Evolutionary conservation across 2,797 vertebrate genomes (phyloP).

Genomic region (Muraenolepis orangiensis): DNA sequence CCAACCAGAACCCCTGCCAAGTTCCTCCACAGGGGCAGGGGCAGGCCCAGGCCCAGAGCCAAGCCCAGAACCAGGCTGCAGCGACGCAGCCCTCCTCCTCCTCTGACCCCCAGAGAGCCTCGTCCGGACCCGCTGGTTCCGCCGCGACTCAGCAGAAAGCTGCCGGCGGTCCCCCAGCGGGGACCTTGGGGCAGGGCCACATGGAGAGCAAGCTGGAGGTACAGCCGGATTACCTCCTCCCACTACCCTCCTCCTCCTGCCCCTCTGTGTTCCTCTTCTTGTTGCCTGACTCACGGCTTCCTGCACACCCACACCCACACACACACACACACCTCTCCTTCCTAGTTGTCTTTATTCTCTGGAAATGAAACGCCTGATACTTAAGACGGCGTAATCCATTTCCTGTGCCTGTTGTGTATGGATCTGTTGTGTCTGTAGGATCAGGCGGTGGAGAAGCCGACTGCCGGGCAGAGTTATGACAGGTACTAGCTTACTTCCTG

Average conservation of each 20-base stretch:
- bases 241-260: not conserved
- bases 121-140: conserved; percentile 44
- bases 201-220: conserved; percentile 62
- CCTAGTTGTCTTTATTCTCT: too few species aligned
- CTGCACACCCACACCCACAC: not conserved
- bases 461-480: conserved; percentile 71
- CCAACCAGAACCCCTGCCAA: conserved; percentile 50
- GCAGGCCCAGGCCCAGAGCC: conserved; percentile 41
- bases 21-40: conserved; percentile 47
- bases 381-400: not conserved
- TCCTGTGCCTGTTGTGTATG: conserved; percentile 13
- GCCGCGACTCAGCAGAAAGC: conserved; percentile 63
- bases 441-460: conserved; percentile 62
- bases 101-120: conserved; percentile 47
- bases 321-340: too few species aligned
- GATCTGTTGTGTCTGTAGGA: conserved; percentile 60
- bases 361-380: conserved; percentile 1
- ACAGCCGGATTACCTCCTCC: conserved; percentile 19
- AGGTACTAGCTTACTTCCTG: conserved; percentile 55
- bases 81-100: conserved; percentile 28
- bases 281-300: conserved; percentile 8
- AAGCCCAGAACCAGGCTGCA: conserved; percentile 52
- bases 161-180: conserved; percentile 32
- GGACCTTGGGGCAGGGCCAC: conserved; percentile 42
- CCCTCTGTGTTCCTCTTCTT: not conserved